These are phyloP conservation scores for Planococcus citri DNA, from an alignment of 1,140 invertebrate genomes.

Conservation along the genomic window DNA sequence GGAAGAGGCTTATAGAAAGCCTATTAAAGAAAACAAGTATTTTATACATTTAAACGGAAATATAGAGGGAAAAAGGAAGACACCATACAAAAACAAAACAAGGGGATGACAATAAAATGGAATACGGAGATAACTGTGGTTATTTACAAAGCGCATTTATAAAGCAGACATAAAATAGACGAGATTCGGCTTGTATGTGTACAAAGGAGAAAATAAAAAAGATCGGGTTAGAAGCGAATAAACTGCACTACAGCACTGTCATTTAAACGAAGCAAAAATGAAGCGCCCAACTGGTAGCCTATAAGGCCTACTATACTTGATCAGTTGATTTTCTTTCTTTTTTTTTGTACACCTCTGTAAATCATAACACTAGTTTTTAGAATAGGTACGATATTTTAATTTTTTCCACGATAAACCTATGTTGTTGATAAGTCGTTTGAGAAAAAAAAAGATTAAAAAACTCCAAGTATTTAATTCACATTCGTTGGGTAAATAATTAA, in stretches of 20 bases:
- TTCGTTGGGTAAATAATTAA: not conserved
- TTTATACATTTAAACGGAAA: not conserved
- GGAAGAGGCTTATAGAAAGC: not conserved
- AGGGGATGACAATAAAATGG: not conserved
- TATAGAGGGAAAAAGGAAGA: not conserved
- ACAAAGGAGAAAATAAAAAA: not conserved
- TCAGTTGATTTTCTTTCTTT: too few relatives aligned
- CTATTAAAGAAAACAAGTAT: not conserved
- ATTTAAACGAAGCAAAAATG: not conserved
- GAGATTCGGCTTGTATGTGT: not conserved
- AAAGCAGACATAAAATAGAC: conserved; percentile 3
- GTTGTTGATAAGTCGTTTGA: too few relatives aligned
- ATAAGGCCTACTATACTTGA: too few relatives aligned
- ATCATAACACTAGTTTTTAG: too few relatives aligned
- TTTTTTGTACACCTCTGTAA: too few relatives aligned
- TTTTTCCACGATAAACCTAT: too few relatives aligned
- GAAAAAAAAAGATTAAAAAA: not conserved
- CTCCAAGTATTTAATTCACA: not conserved
- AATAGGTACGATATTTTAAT: too few relatives aligned
- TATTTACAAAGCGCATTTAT: not conserved
- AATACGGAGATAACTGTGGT: not conserved
- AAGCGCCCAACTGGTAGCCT: not conserved
- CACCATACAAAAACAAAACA: not conserved
- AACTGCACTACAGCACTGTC: not conserved
- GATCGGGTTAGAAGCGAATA: not conserved